Percentiles rank a stretch among this genome's conserved stretches.
Evolutionary conservation across 2,888 invertebrate genomes (phyloP).

Genomic region (Sinotaia quadrata): DNA sequence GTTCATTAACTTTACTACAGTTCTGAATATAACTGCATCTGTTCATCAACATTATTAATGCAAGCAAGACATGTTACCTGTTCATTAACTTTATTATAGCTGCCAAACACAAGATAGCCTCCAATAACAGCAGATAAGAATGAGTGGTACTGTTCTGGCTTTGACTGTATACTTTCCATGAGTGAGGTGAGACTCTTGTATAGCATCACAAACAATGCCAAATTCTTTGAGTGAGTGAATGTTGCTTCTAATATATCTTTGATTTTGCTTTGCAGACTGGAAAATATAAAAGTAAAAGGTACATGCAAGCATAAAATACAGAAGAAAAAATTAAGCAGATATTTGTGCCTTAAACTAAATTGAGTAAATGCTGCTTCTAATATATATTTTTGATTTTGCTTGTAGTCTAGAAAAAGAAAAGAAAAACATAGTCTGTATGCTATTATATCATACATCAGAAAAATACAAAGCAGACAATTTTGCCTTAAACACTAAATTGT

Average conservation of each 20-base stretch:
- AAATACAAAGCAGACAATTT: no score
- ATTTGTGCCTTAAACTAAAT: neutral
- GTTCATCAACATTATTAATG: no score
- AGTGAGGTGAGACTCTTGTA: constrained; percentile 71
- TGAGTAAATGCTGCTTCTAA: neutral
- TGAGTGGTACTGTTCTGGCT: constrained; percentile 64
- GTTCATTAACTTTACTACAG: no score
- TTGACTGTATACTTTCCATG: constrained; percentile 54
- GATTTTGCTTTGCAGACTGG: constrained; percentile 69
- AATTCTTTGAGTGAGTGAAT: constrained; percentile 72
- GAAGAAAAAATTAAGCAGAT: no score
- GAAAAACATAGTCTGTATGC: neutral
- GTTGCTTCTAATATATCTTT: constrained; percentile 71
- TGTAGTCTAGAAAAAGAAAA: neutral
- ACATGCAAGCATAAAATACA: no score
- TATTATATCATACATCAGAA: no score
- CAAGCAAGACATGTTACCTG: constrained; percentile 72
- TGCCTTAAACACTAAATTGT: no score
- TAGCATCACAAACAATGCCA: constrained; percentile 73
- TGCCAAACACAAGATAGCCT: constrained; percentile 74
- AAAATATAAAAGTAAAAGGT: constrained; percentile 30
- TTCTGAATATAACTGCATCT: no score
- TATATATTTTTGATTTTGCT: neutral
- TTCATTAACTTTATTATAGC: constrained; percentile 75
- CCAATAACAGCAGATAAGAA: constrained; percentile 72